phyloP scores from a whole-genome alignment of 1,140 invertebrate species.

The Lordiphosa stackelbergi region DNA sequence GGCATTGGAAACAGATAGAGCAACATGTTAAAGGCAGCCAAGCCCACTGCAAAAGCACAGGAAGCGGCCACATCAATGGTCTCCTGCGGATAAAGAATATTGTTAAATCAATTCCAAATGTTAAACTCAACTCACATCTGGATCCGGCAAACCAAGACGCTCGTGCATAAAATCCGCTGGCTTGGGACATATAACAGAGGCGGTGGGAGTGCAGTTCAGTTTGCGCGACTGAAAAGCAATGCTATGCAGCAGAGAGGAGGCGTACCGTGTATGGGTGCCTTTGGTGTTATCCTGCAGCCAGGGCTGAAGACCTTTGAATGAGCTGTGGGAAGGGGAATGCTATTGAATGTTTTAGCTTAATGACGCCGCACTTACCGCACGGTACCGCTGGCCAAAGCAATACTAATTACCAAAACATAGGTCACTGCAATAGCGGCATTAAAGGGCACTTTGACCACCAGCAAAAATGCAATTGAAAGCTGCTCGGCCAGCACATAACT shows the following conservation, averaged over 20 bases:
- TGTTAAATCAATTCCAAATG: neutral
- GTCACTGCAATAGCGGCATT: conserved; percentile 86
- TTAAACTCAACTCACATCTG: conserved; percentile 73
- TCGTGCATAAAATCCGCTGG: conserved; percentile 73
- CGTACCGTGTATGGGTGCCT: conserved; percentile 86
- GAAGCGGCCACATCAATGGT: conserved; percentile 84
- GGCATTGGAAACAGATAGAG: conserved; percentile 91
- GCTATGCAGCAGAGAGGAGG: conserved; percentile 84
- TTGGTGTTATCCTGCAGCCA: conserved; percentile 90
- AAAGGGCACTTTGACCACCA: conserved; percentile 87
- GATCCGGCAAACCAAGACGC: conserved; percentile 74
- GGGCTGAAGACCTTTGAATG: conserved; percentile 85
- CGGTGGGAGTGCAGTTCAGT: conserved; percentile 67
- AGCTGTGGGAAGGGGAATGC: conserved; percentile 75
- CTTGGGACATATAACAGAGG: conserved; percentile 72
- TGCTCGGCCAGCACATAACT: conserved; percentile 91
- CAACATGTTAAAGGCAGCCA: conserved; percentile 89
- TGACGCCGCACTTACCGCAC: conserved; percentile 80
- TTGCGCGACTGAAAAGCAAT: conserved; percentile 80
- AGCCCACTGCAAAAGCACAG: conserved; percentile 88
- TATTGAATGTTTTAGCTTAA: neutral
- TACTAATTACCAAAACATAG: conserved; percentile 85
- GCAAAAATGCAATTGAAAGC: conserved; percentile 87
- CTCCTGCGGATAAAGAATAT: conserved; percentile 66
- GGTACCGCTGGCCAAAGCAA: conserved; percentile 88